Percentiles rank a stretch among this genome's conserved stretches.
phyloP scores from a whole-genome alignment of 2,888 invertebrate genomes.

The Lymantria dispar region DNA sequence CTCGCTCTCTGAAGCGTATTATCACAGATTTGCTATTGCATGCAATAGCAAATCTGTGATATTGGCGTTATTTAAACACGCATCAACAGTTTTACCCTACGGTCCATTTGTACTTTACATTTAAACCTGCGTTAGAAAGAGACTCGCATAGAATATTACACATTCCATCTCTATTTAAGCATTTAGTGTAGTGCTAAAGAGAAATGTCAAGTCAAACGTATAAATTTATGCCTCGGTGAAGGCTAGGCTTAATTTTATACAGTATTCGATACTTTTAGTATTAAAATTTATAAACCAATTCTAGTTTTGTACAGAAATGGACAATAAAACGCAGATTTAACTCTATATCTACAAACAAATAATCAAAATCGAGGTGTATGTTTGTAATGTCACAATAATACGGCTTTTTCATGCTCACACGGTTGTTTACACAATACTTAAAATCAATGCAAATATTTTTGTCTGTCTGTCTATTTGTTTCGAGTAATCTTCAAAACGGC shows the following conservation, averaged over 20 bases:
- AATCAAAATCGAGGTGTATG: no score
- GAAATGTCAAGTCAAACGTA: neutral
- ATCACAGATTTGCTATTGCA: constrained; percentile 2
- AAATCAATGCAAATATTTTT: no score
- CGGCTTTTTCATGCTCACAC: no score
- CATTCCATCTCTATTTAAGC: neutral
- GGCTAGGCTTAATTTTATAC: neutral
- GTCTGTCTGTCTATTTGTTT: no score
- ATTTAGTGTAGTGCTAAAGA: neutral
- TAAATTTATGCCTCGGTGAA: neutral
- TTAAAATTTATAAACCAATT: neutral
- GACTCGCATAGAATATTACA: neutral
- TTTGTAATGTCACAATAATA: no score
- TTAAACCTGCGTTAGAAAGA: constrained; percentile 2
- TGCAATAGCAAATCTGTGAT: no score
- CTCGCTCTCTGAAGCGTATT: neutral
- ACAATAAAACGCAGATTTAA: neutral
- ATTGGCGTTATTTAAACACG: constrained; percentile 9
- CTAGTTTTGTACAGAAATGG: neutral
- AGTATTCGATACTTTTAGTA: neutral
- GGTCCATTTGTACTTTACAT: constrained; percentile 11
- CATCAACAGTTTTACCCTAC: constrained; percentile 9
- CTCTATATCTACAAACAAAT: no score
- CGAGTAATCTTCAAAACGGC: no score
- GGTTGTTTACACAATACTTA: no score